These are phyloP conservation scores for Cetoscarus ocellatus DNA, from an alignment of 2,797 vertebrate genomes.

Conservation along the genomic window DNA sequence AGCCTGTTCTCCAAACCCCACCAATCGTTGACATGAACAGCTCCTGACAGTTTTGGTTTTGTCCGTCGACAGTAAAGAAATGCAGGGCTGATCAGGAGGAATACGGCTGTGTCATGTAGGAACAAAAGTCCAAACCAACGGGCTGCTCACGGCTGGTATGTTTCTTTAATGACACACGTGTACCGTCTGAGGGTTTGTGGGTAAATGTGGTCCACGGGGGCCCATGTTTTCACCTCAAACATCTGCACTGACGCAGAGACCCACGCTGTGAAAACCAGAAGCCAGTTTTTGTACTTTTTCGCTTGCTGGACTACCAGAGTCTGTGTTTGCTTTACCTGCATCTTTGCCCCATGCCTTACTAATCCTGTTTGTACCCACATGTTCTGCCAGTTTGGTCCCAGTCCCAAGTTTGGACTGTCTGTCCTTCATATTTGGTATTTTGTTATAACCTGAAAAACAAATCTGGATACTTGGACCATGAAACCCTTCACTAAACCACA, in stretches of 20 bases:
- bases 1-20: conserved; percentile 11
- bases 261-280: background rate
- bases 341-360: too few species aligned
- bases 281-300: background rate
- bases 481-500: too few species aligned
- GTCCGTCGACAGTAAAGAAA: background rate
- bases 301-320: too few species aligned
- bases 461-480: too few species aligned
- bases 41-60: conserved; percentile 9
- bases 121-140: conserved; percentile 11
- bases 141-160: background rate
- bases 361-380: too few species aligned
- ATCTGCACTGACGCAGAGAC: conserved; percentile 16
- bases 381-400: too few species aligned
- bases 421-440: too few species aligned
- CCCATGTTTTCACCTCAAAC: conserved; percentile 2
- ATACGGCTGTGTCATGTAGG: background rate
- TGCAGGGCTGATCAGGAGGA: background rate
- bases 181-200: conserved; percentile 2
- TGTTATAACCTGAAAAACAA: too few species aligned
- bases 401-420: too few species aligned
- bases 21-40: background rate
- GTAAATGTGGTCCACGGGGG: conserved; percentile 5
- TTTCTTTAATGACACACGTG: conserved; percentile 4
- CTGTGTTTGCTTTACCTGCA: too few species aligned